These are phyloP conservation scores for Acleris emargana DNA, from an alignment of 2,888 invertebrate genomes.

Conservation along the genomic window DNA sequence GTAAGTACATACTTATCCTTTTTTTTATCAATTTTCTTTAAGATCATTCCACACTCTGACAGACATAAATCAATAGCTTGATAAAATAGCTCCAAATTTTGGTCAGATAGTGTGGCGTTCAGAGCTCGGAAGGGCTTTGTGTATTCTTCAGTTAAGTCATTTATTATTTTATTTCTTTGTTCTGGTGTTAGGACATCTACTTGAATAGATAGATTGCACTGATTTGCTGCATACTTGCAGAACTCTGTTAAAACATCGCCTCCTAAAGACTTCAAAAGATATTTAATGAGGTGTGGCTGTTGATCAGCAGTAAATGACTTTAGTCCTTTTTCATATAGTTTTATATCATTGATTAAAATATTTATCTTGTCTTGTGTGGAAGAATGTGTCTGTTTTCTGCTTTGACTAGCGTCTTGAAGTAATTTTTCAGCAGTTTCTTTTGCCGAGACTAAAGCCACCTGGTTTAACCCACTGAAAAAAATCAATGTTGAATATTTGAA, in stretches of 20 bases:
- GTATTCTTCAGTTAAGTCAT: slow-evolving; percentile 87
- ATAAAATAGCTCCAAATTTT: slow-evolving; percentile 91
- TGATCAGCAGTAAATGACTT: slow-evolving; percentile 85
- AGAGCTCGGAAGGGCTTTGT: slow-evolving; percentile 86
- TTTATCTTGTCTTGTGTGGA: slow-evolving; percentile 93
- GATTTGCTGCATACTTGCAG: slow-evolving; percentile 90
- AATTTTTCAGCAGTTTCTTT: slow-evolving; percentile 89
- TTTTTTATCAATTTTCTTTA: slow-evolving; percentile 95
- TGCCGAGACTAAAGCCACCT: slow-evolving; percentile 86
- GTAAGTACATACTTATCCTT: slow-evolving; percentile 85
- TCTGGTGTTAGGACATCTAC: slow-evolving; percentile 85
- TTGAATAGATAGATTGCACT: slow-evolving; percentile 86
- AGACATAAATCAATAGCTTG: slow-evolving; percentile 89
- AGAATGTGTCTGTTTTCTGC: slow-evolving; percentile 90
- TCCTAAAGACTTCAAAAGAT: slow-evolving; percentile 92
- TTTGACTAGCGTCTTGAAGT: slow-evolving; percentile 87
- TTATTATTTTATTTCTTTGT: slow-evolving; percentile 87
- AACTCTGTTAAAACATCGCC: slow-evolving; percentile 92
- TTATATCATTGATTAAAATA: slow-evolving; percentile 88
- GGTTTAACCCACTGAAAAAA: slow-evolving; percentile 85
- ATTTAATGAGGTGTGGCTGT: slow-evolving; percentile 89
- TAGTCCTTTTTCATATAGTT: slow-evolving; percentile 91
- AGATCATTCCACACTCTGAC: slow-evolving; percentile 88
- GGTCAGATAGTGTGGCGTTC: slow-evolving; percentile 87
- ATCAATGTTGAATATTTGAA: background rate